These are phyloP conservation scores for Sparidentex hasta DNA, from an alignment of 2,797 vertebrate genomes.

Conservation along the genomic window DNA sequence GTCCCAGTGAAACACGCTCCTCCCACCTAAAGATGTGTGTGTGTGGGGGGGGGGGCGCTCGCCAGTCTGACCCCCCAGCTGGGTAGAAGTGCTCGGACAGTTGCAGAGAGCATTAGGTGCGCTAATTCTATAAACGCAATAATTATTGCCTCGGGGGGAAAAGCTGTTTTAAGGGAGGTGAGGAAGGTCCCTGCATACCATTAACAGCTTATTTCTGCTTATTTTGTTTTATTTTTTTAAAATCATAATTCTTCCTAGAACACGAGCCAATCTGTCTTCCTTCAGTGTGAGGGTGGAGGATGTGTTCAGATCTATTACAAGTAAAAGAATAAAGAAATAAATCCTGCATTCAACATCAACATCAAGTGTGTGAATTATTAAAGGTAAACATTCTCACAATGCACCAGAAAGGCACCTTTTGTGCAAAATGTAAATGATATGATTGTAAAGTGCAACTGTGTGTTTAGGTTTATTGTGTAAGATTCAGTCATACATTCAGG, in stretches of 20 bases:
- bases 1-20: constrained; percentile 75
- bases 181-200: not conserved
- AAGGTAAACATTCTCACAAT: not conserved
- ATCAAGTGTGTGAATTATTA: not conserved
- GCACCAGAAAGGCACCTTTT: not conserved
- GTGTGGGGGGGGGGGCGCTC: constrained; percentile 43
- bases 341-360: too few species aligned
- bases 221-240: not conserved
- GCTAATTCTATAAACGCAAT: not conserved
- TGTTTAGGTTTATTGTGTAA: not conserved
- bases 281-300: not conserved
- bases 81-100: not conserved
- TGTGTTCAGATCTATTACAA: not conserved
- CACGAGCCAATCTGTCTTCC: not conserved
- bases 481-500: too few species aligned
- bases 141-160: too few species aligned
- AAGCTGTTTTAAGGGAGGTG: not conserved
- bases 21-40: constrained; percentile 63
- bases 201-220: not conserved
- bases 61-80: constrained; percentile 49
- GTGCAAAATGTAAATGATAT: not conserved
- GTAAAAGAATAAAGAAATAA: too few species aligned
- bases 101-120: not conserved
- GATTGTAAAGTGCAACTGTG: too few species aligned
- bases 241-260: not conserved